Percentiles rank a stretch among this genome's conserved stretches.
phyloP scores from a whole-genome alignment of 2,797 vertebrate genomes.

The Coccyzus lansbergi region DNA sequence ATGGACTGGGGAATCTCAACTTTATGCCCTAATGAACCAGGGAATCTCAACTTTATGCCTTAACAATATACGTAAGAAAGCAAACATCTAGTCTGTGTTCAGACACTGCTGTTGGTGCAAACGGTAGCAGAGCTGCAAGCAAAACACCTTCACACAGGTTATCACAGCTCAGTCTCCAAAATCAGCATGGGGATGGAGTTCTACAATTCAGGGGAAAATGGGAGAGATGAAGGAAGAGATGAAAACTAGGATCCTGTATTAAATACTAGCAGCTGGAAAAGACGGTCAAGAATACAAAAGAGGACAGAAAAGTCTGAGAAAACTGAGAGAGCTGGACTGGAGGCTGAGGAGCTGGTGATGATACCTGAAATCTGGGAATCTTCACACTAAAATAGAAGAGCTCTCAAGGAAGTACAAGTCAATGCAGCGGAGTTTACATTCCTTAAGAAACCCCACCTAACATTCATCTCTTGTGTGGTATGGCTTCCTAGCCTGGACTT shows the following conservation, averaged over 20 bases:
- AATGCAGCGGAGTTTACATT: background rate
- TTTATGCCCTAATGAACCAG: background rate
- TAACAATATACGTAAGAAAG: rapidly evolving
- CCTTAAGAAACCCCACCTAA: background rate
- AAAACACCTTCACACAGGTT: background rate
- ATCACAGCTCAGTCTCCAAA: background rate
- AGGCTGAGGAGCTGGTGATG: background rate
- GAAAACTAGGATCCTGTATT: background rate
- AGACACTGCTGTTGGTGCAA: background rate
- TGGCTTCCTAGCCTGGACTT: background rate
- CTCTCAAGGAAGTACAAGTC: background rate
- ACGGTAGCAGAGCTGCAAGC: background rate
- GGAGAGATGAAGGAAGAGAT: background rate
- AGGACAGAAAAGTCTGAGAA: background rate
- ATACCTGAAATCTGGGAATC: background rate
- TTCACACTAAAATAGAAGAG: background rate
- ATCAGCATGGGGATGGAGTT: background rate
- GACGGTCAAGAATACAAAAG: background rate
- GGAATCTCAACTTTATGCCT: background rate
- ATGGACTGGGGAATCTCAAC: background rate
- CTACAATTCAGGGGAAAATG: background rate
- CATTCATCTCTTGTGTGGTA: background rate
- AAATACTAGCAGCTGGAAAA: background rate
- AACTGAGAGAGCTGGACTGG: background rate
- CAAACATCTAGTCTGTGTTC: background rate